A percentile compares a stretch with the other conserved stretches of the same genome.
Conservation (phyloP, 2,113 vertebrate genomes). For the Erythrolamprus reginae region DNA sequence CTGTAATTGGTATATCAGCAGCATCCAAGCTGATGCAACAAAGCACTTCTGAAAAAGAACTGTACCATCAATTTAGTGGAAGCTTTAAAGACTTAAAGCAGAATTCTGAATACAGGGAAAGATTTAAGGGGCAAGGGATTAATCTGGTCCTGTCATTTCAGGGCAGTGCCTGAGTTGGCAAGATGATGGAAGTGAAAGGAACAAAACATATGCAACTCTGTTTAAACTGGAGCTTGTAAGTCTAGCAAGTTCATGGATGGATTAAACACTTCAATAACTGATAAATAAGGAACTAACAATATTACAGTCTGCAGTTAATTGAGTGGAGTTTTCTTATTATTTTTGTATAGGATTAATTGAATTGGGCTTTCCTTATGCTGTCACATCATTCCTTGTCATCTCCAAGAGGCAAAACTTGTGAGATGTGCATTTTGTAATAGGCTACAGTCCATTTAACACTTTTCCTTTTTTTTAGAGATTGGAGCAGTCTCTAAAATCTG, state of each 20-base stretch:
- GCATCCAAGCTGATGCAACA: not conserved
- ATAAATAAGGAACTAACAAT: not conserved
- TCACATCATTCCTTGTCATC: not conserved
- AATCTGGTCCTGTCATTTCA: conserved; percentile 9
- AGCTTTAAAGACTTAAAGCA: not conserved
- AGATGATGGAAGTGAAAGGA: not conserved
- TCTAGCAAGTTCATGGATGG: not conserved
- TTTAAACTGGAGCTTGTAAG: not conserved
- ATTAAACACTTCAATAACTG: not conserved
- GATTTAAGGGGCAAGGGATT: not conserved
- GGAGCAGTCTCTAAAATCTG: not conserved
- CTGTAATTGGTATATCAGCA: not conserved
- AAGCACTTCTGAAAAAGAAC: not conserved
- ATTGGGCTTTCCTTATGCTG: not conserved
- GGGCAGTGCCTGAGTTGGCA: not conserved
- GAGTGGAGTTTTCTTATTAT: not conserved
- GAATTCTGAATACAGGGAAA: not conserved
- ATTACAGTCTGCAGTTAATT: not conserved
- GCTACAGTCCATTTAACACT: not conserved
- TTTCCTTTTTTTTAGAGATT: not conserved
- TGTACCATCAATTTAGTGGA: not conserved
- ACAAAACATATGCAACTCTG: not conserved
- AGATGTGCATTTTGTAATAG: not conserved
- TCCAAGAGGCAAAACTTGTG: not conserved
- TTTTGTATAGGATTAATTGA: not conserved